Conservation (phyloP, 2,113 vertebrate species). For the Pangasianodon gigas region DNA sequence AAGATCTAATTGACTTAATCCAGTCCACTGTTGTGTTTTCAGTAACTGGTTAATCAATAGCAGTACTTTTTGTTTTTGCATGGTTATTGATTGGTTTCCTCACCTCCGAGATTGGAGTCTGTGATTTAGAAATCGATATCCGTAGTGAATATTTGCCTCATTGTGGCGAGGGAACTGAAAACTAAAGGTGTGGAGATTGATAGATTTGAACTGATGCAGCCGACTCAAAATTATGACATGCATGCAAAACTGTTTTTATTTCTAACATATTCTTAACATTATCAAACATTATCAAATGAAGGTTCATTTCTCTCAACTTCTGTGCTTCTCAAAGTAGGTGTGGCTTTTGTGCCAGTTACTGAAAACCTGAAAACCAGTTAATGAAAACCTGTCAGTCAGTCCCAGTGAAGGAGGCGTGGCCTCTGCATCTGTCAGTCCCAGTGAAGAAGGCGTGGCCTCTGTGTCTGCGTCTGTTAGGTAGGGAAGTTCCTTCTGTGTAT, state of each 20-base stretch:
- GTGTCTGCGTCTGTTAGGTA: not conserved
- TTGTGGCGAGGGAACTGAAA: not conserved
- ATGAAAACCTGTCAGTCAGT: too few relatives aligned
- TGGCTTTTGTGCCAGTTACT: too few relatives aligned
- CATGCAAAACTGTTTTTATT: not conserved
- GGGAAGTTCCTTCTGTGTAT: not conserved
- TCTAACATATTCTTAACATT: not conserved
- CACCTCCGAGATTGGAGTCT: not conserved
- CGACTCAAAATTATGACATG: not conserved
- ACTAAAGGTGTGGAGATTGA: not conserved
- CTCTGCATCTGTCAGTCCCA: not conserved
- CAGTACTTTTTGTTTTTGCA: not conserved
- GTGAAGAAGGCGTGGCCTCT: not conserved
- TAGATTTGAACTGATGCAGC: not conserved
- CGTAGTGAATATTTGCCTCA: not conserved
- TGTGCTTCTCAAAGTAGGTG: not conserved
- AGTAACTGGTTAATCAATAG: not conserved
- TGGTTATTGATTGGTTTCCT: slow-evolving; percentile 4
- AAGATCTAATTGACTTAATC: not conserved
- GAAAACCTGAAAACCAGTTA: too few relatives aligned
- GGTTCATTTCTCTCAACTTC: not conserved
- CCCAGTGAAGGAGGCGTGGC: not conserved
- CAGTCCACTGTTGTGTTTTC: not conserved
- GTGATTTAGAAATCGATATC: not conserved
- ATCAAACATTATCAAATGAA: not conserved